Evolutionary conservation across 2,113 vertebrate genomes (phyloP).

Genomic region (Grallaria varia): DNA sequence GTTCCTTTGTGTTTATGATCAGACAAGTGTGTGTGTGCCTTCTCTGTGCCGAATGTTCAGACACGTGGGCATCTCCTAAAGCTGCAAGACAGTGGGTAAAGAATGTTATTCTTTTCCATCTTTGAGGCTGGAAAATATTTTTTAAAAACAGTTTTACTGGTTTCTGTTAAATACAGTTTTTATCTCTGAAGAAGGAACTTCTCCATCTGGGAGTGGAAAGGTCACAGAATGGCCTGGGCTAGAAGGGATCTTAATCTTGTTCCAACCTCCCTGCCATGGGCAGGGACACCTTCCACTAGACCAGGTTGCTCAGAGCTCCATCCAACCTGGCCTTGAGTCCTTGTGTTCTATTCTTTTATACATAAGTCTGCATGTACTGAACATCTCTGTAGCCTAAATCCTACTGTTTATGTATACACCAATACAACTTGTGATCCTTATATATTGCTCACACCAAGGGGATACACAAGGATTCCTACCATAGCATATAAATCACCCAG

Average conservation of each 20-base stretch:
- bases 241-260: not conserved
- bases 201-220: not conserved
- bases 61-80: not conserved
- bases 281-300: not conserved
- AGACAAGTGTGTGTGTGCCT: not conserved
- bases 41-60: not conserved
- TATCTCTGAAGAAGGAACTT: not conserved
- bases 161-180: not conserved
- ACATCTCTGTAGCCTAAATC: not conserved
- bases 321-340: not conserved
- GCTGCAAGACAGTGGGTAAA: not conserved
- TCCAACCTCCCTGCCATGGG: not conserved
- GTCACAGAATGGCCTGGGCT: not conserved
- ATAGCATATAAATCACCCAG: not conserved
- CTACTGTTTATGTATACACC: not conserved
- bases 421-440: not conserved
- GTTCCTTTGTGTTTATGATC: not conserved
- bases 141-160: not conserved
- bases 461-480: not conserved
- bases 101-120: not conserved
- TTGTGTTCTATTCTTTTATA: not conserved
- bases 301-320: not conserved
- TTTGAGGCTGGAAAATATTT: not conserved
- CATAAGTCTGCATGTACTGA: not conserved
- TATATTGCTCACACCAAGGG: not conserved